These are phyloP conservation scores for Anagyrus pseudococci DNA, from an alignment of 2,888 invertebrate genomes.

Conservation along the genomic window DNA sequence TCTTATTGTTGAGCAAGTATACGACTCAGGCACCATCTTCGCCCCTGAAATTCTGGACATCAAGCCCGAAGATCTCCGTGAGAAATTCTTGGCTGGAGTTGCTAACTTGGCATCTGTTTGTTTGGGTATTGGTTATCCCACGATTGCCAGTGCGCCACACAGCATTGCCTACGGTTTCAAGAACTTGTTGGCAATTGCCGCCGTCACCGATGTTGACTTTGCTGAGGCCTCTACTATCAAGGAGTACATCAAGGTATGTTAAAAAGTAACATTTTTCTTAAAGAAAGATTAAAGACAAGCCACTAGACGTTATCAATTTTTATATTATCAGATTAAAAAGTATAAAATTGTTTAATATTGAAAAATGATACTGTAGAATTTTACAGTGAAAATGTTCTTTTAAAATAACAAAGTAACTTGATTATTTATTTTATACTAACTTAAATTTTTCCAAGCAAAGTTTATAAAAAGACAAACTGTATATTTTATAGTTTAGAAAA, in stretches of 20 bases:
- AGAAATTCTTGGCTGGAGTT: slow-evolving; percentile 91
- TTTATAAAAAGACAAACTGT: background rate
- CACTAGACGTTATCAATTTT: too few species aligned
- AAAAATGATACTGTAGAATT: too few species aligned
- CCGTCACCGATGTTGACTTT: slow-evolving; percentile 94
- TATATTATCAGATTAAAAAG: too few species aligned
- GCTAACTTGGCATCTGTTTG: slow-evolving; percentile 94
- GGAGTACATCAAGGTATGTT: slow-evolving; percentile 84
- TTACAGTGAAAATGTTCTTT: too few species aligned
- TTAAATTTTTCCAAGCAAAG: too few species aligned
- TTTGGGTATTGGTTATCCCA: slow-evolving; percentile 94
- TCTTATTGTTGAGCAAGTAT: slow-evolving; percentile 93
- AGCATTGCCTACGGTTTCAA: slow-evolving; percentile 98
- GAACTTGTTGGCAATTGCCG: slow-evolving; percentile 95
- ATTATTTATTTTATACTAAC: too few species aligned
- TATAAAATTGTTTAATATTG: too few species aligned
- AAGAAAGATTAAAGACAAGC: too few species aligned
- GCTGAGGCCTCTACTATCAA: slow-evolving; percentile 92
- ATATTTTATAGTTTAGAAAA: background rate
- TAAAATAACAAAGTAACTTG: too few species aligned
- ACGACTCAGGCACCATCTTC: slow-evolving; percentile 98
- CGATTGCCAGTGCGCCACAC: slow-evolving; percentile 95
- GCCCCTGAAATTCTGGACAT: slow-evolving; percentile 97
- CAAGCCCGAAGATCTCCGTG: slow-evolving; percentile 93
- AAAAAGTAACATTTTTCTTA: background rate